These are phyloP conservation scores for Omphaloscelis lunosa DNA, from an alignment of 2,888 invertebrate species.

Conservation along the genomic window DNA sequence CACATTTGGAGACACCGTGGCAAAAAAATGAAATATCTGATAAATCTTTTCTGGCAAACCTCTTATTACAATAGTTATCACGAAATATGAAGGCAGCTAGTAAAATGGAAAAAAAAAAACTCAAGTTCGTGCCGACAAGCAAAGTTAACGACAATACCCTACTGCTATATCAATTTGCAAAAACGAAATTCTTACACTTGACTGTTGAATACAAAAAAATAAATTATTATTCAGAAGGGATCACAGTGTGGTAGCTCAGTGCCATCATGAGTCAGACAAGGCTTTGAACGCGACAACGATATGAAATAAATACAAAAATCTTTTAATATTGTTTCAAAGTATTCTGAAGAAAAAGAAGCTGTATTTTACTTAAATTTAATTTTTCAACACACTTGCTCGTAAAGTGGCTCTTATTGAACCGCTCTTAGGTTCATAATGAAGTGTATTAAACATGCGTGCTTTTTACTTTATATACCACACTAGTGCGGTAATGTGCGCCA, in stretches of 20 bases:
- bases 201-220: conserved; percentile 56
- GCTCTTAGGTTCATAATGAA: too few relatives aligned
- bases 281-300: conserved; percentile 24
- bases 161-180: conserved; percentile 54
- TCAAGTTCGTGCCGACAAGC: conserved; percentile 12
- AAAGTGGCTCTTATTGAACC: too few relatives aligned
- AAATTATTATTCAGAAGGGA: conserved; percentile 64
- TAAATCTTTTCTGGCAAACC: not conserved
- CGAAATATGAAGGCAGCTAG: too few relatives aligned
- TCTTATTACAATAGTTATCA: not conserved
- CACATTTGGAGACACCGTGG: not conserved
- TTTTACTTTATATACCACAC: too few relatives aligned
- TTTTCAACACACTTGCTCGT: too few relatives aligned
- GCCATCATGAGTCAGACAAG: conserved; percentile 41
- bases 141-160: conserved; percentile 38
- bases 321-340: not conserved
- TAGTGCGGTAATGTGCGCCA: too few relatives aligned
- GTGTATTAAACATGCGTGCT: too few relatives aligned
- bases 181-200: conserved; percentile 61
- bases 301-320: conserved; percentile 12
- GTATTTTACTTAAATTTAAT: conserved; percentile 1
- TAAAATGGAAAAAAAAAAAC: conserved; percentile 10
- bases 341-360: conserved; percentile 12
- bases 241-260: conserved; percentile 36
- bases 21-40: not conserved